phyloP scores from a whole-genome alignment of 2,797 vertebrate species.

The Taeniopygia guttata region DNA sequence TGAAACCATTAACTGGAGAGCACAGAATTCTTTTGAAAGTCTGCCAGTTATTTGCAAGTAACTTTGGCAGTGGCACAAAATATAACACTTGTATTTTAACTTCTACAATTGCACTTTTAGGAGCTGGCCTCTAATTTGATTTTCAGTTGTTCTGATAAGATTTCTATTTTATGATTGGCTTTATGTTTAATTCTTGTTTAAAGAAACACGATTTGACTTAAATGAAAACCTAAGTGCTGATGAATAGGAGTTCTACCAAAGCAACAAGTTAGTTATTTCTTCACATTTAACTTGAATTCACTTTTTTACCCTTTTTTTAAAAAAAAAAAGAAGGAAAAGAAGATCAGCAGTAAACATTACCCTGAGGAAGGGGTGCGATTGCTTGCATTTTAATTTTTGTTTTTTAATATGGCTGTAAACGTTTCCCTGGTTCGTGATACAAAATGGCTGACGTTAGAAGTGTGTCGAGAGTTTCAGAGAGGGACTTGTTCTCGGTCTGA shows the following conservation, averaged over 20 bases:
- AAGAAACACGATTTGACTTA: conserved; percentile 73
- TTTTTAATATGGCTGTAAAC: conserved; percentile 86
- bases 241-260: conserved; percentile 78
- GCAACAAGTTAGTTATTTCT: conserved; percentile 74
- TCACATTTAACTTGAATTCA: conserved; percentile 75
- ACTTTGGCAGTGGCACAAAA: conserved; percentile 77
- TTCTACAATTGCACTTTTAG: conserved; percentile 78
- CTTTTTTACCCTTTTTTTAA: conserved; percentile 68
- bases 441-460: conserved; percentile 99
- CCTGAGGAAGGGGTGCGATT: conserved; percentile 57
- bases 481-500: conserved; percentile 95
- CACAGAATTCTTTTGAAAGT: conserved; percentile 76
- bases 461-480: conserved; percentile 98
- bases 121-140: conserved; percentile 79
- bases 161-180: conserved; percentile 79
- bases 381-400: conserved; percentile 58
- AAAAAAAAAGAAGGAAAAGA: conserved; percentile 29
- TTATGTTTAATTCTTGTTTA: conserved; percentile 77
- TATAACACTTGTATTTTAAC: conserved; percentile 74
- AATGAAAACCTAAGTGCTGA: conserved; percentile 79
- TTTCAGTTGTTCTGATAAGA: conserved; percentile 77
- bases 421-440: conserved; percentile 95
- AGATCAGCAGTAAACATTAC: conserved; percentile 46
- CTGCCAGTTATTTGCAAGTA: conserved; percentile 75
- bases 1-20: conserved; percentile 78